Percentiles rank a stretch among this genome's conserved stretches.
These are phyloP conservation scores for Hylaeus volcanicus DNA, from an alignment of 1,140 invertebrate genomes.

Conservation along the genomic window DNA sequence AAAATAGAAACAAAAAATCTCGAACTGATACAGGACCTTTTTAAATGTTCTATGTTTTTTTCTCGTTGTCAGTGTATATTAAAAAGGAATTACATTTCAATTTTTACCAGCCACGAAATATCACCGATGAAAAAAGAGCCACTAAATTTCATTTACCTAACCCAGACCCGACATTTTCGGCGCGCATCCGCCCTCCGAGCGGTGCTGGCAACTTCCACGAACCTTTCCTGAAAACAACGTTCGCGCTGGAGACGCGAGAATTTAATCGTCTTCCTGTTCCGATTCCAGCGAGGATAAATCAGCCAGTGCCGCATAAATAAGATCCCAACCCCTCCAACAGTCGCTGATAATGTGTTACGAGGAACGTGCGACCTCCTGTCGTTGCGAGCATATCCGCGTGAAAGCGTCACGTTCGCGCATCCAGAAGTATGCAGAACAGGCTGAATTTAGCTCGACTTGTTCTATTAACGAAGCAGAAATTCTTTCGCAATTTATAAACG, in stretches of 20 bases:
- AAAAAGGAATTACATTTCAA: too few relatives aligned
- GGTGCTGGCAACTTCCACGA: background rate
- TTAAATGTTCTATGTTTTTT: too few relatives aligned
- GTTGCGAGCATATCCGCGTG: background rate
- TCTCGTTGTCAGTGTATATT: too few relatives aligned
- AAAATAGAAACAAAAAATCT: too few relatives aligned
- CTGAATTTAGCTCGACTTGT: background rate
- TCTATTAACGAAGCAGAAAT: background rate
- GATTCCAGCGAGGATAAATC: constrained; percentile 20
- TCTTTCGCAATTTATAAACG: constrained; percentile 8
- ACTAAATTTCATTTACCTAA: too few relatives aligned
- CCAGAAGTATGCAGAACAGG: background rate
- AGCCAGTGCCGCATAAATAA: constrained; percentile 15
- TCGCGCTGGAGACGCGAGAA: constrained; percentile 49
- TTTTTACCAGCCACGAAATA: too few relatives aligned
- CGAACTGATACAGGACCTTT: too few relatives aligned
- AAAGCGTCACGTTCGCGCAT: background rate
- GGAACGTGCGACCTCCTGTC: background rate
- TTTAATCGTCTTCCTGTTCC: constrained; percentile 69
- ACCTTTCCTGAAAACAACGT: constrained; percentile 3
- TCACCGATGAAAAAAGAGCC: too few relatives aligned
- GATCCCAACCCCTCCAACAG: background rate
- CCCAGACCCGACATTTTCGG: background rate
- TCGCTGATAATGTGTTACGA: constrained; percentile 6
- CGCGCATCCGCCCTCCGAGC: background rate